Evolutionary conservation across 2,888 invertebrate genomes (phyloP).

Genomic region (Timandra comae): DNA sequence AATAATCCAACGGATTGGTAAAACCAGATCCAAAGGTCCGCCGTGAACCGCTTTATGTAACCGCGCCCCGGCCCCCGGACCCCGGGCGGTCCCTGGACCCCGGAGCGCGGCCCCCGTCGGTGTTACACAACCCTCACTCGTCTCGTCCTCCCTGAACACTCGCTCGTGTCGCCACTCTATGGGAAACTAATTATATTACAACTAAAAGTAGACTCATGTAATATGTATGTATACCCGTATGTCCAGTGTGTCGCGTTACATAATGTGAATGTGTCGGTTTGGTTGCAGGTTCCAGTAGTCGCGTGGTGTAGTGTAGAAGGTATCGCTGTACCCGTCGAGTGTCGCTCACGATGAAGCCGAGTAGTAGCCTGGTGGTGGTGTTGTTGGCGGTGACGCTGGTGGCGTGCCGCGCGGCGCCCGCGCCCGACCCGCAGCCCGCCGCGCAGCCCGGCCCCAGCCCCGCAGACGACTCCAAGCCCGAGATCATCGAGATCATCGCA

Average conservation of each 20-base stretch:
- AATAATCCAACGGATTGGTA: neutral
- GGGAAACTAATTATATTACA: too few species aligned
- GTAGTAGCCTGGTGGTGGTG: conserved; percentile 37
- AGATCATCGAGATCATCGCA: conserved; percentile 72
- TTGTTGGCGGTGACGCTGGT: conserved; percentile 23
- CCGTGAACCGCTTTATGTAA: neutral
- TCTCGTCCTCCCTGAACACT: too few species aligned
- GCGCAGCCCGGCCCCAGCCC: conserved; percentile 39
- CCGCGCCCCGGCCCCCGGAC: neutral
- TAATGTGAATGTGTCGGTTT: too few species aligned
- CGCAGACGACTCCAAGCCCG: conserved; percentile 52
- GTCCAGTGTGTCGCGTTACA: too few species aligned
- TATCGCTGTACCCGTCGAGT: too few species aligned
- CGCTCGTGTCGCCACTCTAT: too few species aligned
- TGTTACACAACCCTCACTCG: too few species aligned
- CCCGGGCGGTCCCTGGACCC: too few species aligned
- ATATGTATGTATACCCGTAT: too few species aligned
- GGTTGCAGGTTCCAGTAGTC: too few species aligned
- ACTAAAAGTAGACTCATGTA: too few species aligned
- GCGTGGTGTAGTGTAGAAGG: neutral
- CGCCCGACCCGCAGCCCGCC: conserved; percentile 32
- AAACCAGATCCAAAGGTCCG: neutral
- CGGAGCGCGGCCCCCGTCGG: too few species aligned
- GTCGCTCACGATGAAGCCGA: neutral
- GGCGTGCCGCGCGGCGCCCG: conserved; percentile 33